phyloP scores from a whole-genome alignment of 1,140 invertebrate genomes.

The Lepidurus packardi region DNA sequence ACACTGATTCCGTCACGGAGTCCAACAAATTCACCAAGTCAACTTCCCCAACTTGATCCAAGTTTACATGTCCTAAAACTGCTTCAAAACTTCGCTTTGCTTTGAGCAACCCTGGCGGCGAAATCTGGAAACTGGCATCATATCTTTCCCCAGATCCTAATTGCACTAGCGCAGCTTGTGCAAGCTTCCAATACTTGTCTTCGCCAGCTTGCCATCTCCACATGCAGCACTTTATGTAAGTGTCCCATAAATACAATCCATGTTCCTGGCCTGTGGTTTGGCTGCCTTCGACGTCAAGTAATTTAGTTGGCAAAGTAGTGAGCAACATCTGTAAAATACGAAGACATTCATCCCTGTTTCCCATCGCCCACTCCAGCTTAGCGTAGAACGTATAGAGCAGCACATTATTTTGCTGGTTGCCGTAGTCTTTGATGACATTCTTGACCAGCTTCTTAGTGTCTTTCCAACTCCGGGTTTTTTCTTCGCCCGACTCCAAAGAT shows the following conservation, averaged over 20 bases:
- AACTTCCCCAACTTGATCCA: slow-evolving; percentile 15
- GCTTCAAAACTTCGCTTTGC: slow-evolving; percentile 20
- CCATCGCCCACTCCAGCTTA: slow-evolving; percentile 23
- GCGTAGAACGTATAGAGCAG: slow-evolving; percentile 29
- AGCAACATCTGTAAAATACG: slow-evolving; percentile 24
- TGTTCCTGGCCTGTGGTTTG: not conserved
- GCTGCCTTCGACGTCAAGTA: not conserved
- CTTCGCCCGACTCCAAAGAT: not conserved
- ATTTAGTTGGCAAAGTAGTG: not conserved
- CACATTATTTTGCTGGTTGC: slow-evolving; percentile 13
- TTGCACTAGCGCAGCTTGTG: not conserved
- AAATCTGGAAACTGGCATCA: not conserved
- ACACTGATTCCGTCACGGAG: not conserved
- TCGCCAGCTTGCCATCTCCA: not conserved
- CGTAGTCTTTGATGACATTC: slow-evolving; percentile 25
- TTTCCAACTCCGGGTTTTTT: slow-evolving; percentile 26
- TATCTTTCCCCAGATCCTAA: slow-evolving; percentile 15
- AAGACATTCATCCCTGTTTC: slow-evolving; percentile 28
- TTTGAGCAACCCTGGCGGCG: slow-evolving; percentile 21
- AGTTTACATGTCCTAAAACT: not conserved
- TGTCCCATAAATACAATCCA: slow-evolving; percentile 25
- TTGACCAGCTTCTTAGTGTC: slow-evolving; percentile 14
- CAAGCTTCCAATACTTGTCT: slow-evolving; percentile 11
- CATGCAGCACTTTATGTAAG: slow-evolving; percentile 1
- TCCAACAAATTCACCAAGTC: slow-evolving; percentile 22